A percentile compares a stretch with the other conserved stretches of the same genome.
phyloP scores from a whole-genome alignment of 2,888 invertebrate species.

The Tethea ocularis region DNA sequence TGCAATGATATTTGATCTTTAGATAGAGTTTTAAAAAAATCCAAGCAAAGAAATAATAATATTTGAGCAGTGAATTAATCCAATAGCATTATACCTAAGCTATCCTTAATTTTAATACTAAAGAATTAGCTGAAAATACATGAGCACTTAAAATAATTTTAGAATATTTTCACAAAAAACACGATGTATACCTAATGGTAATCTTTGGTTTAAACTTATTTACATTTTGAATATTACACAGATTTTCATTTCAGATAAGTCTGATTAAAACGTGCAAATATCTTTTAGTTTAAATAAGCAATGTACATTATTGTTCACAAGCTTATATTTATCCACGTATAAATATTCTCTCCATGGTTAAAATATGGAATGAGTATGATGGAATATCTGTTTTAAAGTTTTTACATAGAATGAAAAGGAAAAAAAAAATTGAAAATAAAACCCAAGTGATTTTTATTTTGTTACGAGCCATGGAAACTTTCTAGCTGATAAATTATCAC shows the following conservation, averaged over 20 bases:
- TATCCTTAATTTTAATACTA: background rate
- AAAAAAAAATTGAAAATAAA: too few species aligned
- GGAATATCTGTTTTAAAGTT: too few species aligned
- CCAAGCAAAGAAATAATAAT: too few species aligned
- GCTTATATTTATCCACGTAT: too few species aligned
- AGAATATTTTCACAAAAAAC: background rate
- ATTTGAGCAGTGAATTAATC: background rate
- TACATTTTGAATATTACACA: slow-evolving; percentile 20
- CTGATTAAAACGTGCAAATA: slow-evolving; percentile 23
- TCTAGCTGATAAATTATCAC: too few species aligned
- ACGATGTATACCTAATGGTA: background rate
- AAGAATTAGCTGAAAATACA: background rate
- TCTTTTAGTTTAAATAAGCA: slow-evolving; percentile 20
- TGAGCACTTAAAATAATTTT: background rate
- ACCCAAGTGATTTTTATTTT: too few species aligned
- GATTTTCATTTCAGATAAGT: slow-evolving; percentile 39
- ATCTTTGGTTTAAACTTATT: slow-evolving; percentile 14
- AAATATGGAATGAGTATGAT: too few species aligned
- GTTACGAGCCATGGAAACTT: too few species aligned
- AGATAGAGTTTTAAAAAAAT: background rate
- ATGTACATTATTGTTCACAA: background rate
- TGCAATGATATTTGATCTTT: background rate
- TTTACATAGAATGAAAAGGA: too few species aligned
- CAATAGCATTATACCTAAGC: background rate
- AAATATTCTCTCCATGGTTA: too few species aligned